Evolutionary conservation across 2,888 invertebrate genomes (phyloP).

Genomic region (Pterobdella sp.): DNA sequence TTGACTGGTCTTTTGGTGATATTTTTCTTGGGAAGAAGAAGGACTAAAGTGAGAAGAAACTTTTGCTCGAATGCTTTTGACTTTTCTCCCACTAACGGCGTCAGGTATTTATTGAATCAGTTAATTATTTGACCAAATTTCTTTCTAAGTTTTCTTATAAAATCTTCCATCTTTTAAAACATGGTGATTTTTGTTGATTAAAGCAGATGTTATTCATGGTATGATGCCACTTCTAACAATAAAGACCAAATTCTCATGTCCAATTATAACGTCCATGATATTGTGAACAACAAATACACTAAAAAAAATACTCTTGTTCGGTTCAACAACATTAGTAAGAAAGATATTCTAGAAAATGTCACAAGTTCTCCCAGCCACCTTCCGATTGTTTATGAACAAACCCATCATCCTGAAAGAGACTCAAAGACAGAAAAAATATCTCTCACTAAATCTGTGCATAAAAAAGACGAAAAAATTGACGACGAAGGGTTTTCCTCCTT

Average conservation of each 20-base stretch:
- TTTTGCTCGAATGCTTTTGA: constrained; percentile 1
- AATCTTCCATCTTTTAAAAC: too few relatives aligned
- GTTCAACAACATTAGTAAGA: background rate
- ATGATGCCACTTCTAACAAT: constrained; percentile 15
- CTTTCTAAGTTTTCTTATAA: too few relatives aligned
- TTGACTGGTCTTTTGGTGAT: background rate
- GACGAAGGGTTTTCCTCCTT: constrained; percentile 9
- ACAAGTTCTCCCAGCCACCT: background rate
- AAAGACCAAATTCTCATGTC: background rate
- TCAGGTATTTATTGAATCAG: background rate
- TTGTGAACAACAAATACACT: background rate
- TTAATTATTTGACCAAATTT: too few relatives aligned
- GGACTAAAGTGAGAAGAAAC: background rate
- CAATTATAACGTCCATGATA: background rate
- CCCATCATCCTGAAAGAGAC: background rate
- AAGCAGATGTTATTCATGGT: constrained; percentile 27
- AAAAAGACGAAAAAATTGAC: constrained; percentile 3
- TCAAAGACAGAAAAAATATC: background rate
- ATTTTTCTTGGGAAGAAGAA: background rate
- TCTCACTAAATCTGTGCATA: background rate
- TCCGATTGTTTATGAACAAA: background rate
- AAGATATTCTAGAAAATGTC: background rate
- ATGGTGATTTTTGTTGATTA: too few relatives aligned
- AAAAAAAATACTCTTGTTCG: background rate
- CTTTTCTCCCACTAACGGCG: background rate